phyloP scores from a whole-genome alignment of 2,113 vertebrate species.

The Octodon degus region DNA sequence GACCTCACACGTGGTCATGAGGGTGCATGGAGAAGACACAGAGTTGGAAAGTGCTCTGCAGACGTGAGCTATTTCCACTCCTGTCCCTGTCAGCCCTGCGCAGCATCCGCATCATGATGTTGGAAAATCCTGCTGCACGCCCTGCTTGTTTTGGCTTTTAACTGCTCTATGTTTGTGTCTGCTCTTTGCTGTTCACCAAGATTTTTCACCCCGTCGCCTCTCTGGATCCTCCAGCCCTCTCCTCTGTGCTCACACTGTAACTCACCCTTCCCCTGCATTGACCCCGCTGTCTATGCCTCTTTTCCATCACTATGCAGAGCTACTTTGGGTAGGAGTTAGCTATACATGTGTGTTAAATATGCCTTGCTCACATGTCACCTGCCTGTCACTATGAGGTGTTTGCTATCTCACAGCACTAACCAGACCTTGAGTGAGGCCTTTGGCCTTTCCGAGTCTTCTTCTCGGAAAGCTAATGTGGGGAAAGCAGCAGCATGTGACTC shows the following conservation, averaged over 20 bases:
- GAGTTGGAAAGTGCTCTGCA: slow-evolving; percentile 24
- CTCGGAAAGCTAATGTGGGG: background rate
- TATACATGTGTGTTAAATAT: background rate
- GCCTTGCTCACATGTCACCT: background rate
- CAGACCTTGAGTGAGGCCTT: background rate
- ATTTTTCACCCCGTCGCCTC: slow-evolving; percentile 49
- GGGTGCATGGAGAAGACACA: background rate
- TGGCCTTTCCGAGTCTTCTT: slow-evolving; percentile 37
- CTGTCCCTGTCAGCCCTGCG: slow-evolving; percentile 55
- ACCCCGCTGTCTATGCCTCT: background rate
- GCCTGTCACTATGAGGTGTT: background rate
- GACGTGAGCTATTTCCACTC: slow-evolving; percentile 52
- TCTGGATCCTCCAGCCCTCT: background rate
- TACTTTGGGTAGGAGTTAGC: background rate
- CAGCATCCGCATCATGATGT: slow-evolving; percentile 20
- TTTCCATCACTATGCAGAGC: background rate
- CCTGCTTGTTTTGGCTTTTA: slow-evolving; percentile 71
- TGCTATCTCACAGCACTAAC: slow-evolving; percentile 13
- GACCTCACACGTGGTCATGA: background rate
- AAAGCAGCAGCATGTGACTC: background rate
- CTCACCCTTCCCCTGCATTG: background rate
- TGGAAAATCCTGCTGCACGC: slow-evolving; percentile 68
- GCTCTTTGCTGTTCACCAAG: slow-evolving; percentile 62
- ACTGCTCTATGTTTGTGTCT: background rate
- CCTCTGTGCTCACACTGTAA: background rate